phyloP scores from a whole-genome alignment of 2,113 vertebrate species.

The Smithornis capensis region DNA sequence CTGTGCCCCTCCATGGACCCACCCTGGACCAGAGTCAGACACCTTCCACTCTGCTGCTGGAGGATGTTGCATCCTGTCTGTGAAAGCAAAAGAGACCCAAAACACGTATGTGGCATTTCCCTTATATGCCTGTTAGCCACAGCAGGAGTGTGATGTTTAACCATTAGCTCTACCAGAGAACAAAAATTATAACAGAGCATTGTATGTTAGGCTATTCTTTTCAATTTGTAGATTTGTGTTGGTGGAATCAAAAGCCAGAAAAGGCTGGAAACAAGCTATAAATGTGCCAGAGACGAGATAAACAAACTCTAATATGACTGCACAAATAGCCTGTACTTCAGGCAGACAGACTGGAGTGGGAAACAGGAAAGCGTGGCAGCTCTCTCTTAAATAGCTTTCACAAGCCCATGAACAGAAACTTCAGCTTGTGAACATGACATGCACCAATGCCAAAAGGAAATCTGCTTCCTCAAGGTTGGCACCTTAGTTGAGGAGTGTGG shows the following conservation, averaged over 20 bases:
- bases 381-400: neutral
- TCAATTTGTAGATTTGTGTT: neutral
- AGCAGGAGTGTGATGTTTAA: neutral
- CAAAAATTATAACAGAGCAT: neutral
- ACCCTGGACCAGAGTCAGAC: neutral
- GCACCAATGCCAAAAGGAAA: neutral
- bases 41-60: neutral
- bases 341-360: neutral
- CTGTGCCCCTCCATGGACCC: neutral
- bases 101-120: rapidly evolving
- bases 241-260: neutral
- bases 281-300: neutral
- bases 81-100: neutral
- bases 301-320: neutral
- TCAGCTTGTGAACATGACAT: neutral
- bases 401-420: neutral
- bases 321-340: neutral
- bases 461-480: neutral
- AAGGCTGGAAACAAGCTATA: neutral
- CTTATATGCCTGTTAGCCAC: neutral
- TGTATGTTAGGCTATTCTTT: neutral
- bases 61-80: neutral
- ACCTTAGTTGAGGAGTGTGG: neutral
- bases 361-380: neutral
- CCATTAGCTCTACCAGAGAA: neutral